phyloP scores from a whole-genome alignment of 1,140 invertebrate species.

The Thrips palmi region DNA sequence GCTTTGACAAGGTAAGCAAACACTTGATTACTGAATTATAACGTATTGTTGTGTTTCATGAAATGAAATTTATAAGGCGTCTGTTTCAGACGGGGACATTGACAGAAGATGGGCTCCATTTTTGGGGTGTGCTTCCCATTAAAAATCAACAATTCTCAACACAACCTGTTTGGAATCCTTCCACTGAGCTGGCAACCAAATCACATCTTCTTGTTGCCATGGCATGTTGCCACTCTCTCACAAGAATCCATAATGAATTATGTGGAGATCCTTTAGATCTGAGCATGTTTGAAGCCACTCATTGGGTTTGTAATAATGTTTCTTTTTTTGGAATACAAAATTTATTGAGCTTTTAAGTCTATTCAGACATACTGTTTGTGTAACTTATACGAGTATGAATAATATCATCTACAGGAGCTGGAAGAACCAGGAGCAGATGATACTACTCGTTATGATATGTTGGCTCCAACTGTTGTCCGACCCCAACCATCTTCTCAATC shows the following conservation, averaged over 20 bases:
- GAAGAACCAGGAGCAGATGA: conserved; percentile 74
- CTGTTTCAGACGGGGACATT: conserved; percentile 64
- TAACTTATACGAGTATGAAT: background rate
- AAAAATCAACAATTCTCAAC: conserved; percentile 26
- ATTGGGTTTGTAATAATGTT: conserved; percentile 32
- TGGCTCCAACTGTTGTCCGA: conserved; percentile 67
- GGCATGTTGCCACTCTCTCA: conserved; percentile 62
- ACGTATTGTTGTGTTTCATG: background rate
- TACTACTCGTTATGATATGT: conserved; percentile 64
- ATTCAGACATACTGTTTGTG: background rate
- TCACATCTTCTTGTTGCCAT: conserved; percentile 35
- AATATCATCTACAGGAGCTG: conserved; percentile 30
- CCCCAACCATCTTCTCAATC: too few relatives aligned
- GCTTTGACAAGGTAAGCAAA: conserved; percentile 71
- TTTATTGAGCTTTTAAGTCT: background rate
- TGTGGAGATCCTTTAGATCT: conserved; percentile 67
- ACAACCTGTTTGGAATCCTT: conserved; percentile 31
- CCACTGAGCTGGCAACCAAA: conserved; percentile 25
- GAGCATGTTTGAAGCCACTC: conserved; percentile 71
- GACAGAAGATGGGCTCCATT: conserved; percentile 84
- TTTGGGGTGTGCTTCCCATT: conserved; percentile 64
- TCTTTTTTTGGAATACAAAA: background rate
- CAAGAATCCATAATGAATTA: conserved; percentile 50
- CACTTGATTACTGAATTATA: background rate
- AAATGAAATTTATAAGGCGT: background rate